phyloP scores from a whole-genome alignment of 2,888 invertebrate species.

The Omphaloscelis lunosa region DNA sequence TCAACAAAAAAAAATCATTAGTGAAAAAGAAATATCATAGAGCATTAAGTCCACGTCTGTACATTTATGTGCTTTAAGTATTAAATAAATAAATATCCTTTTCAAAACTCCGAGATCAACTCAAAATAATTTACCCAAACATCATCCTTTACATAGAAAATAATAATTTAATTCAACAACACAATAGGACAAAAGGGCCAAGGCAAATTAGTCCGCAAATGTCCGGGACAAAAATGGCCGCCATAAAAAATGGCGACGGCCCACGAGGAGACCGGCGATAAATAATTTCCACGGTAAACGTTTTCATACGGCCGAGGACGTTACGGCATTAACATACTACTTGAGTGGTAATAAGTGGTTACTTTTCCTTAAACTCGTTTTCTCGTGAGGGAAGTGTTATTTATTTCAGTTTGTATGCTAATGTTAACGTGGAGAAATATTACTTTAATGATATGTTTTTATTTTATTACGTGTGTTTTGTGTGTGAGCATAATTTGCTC shows the following conservation, averaged over 20 bases:
- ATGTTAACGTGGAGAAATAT: constrained; percentile 30
- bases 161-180: constrained; percentile 72
- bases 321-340: constrained; percentile 57
- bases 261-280: constrained; percentile 48
- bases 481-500: background rate
- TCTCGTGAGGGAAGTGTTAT: constrained; percentile 40
- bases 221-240: constrained; percentile 59
- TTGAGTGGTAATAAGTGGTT: constrained; percentile 54
- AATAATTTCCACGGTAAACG: constrained; percentile 63
- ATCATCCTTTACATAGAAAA: constrained; percentile 60
- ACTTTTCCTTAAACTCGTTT: constrained; percentile 51
- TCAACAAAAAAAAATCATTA: background rate
- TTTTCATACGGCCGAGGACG: constrained; percentile 47
- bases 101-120: background rate
- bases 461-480: constrained; percentile 26
- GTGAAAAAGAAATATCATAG: background rate
- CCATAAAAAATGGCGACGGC: constrained; percentile 66
- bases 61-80: too few species aligned
- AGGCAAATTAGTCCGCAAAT: constrained; percentile 69
- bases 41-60: too few species aligned
- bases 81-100: too few species aligned
- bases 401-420: constrained; percentile 56
- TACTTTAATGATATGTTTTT: constrained; percentile 16
- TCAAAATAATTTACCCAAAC: constrained; percentile 43
- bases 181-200: constrained; percentile 69